These are phyloP conservation scores for Calosoma granatense DNA, from an alignment of 1,140 invertebrate genomes.

Conservation along the genomic window DNA sequence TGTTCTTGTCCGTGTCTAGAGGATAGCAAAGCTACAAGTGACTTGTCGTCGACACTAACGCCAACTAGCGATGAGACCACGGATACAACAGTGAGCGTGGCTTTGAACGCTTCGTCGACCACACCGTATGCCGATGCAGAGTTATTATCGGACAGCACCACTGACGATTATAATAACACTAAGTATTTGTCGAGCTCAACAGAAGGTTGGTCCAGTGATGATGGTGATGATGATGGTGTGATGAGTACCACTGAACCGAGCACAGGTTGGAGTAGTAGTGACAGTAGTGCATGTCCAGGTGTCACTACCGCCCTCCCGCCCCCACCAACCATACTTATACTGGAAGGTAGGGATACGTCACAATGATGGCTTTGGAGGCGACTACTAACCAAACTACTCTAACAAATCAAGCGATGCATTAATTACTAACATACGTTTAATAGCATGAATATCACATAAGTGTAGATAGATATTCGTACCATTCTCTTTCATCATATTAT, in stretches of 20 bases:
- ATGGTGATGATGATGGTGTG: constrained; percentile 14
- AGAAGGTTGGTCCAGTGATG: constrained; percentile 14
- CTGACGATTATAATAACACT: neutral
- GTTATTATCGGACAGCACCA: neutral
- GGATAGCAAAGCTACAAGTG: constrained; percentile 12
- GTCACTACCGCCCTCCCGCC: constrained; percentile 47
- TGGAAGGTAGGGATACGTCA: constrained; percentile 56
- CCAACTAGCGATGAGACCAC: constrained; percentile 7
- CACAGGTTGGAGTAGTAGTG: constrained; percentile 10
- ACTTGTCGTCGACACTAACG: constrained; percentile 1
- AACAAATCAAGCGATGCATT: too few relatives aligned
- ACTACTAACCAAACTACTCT: neutral
- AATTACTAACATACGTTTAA: too few relatives aligned
- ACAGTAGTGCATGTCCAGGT: constrained; percentile 33
- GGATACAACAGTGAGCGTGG: constrained; percentile 9
- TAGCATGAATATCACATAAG: too few relatives aligned
- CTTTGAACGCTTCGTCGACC: neutral
- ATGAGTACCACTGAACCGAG: constrained; percentile 11
- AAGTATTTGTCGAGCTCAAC: constrained; percentile 13
- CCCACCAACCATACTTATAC: constrained; percentile 59
- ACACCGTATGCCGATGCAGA: constrained; percentile 5
- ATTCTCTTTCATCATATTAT: too few relatives aligned
- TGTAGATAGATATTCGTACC: too few relatives aligned
- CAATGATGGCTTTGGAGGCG: constrained; percentile 1
- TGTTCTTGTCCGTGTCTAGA: constrained; percentile 54